Evolutionary conservation across 2,113 vertebrate species (phyloP).

Genomic region (Podarcis muralis): DNA sequence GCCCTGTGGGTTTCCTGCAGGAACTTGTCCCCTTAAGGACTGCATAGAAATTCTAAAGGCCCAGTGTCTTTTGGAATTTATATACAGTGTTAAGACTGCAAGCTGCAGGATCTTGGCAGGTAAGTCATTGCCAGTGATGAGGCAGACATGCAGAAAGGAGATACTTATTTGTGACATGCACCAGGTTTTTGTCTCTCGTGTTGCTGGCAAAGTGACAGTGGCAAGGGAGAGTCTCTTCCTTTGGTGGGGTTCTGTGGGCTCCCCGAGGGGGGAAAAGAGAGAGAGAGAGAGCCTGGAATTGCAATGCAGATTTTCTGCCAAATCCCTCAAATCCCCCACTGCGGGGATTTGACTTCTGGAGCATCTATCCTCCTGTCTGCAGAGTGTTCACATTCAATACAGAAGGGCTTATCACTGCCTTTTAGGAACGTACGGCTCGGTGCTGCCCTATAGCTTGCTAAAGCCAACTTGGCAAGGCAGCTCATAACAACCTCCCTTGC

Average conservation of each 20-base stretch:
- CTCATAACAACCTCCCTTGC: conserved; percentile 10
- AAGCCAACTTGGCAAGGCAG: conserved; percentile 57
- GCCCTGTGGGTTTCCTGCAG: conserved; percentile 40
- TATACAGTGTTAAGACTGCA: not conserved
- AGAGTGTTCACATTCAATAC: conserved; percentile 59
- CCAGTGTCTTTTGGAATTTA: conserved; percentile 35
- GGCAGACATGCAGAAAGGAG: conserved; percentile 43
- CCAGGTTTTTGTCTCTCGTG: conserved; percentile 38
- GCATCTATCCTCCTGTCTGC: conserved; percentile 50
- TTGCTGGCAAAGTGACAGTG: conserved; percentile 47
- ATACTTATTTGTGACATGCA: conserved; percentile 19
- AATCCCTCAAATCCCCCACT: conserved; percentile 66
- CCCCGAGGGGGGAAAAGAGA: conserved; percentile 21
- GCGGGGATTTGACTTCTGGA: conserved; percentile 65
- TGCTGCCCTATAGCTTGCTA: conserved; percentile 52
- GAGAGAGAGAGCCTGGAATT: conserved; percentile 54
- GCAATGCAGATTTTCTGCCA: conserved; percentile 70
- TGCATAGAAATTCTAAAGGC: not conserved
- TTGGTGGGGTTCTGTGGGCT: conserved; percentile 50
- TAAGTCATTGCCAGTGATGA: conserved; percentile 35
- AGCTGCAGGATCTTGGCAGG: conserved; percentile 26
- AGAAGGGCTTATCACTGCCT: conserved; percentile 62
- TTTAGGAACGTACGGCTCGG: conserved; percentile 64
- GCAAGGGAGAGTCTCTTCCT: conserved; percentile 44
- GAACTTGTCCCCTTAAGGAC: conserved; percentile 21